Percentiles rank a stretch among this genome's conserved stretches.
phyloP scores from a whole-genome alignment of 1,140 invertebrate species.

The Nomia melanderi region DNA sequence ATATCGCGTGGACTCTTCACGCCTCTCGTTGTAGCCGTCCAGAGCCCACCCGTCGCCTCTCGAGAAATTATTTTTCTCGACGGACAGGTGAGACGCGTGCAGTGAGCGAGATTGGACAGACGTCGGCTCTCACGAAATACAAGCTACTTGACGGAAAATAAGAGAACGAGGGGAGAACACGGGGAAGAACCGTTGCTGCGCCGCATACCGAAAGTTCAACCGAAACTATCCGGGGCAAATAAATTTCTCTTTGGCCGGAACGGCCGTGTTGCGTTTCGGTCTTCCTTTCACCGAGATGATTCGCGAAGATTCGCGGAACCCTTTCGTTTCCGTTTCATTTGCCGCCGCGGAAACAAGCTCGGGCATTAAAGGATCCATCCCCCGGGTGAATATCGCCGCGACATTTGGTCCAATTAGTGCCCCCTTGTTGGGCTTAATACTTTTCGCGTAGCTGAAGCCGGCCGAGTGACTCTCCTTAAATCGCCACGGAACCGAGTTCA shows the following conservation, averaged over 20 bases:
- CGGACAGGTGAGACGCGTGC: constrained; percentile 57
- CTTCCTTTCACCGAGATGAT: not conserved
- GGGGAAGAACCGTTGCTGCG: not conserved
- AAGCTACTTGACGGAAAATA: constrained; percentile 42
- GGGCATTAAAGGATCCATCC: not conserved
- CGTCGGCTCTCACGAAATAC: constrained; percentile 51
- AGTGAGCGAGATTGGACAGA: constrained; percentile 59
- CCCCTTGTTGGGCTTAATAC: constrained; percentile 58
- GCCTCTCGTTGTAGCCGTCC: constrained; percentile 9
- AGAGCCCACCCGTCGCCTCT: constrained; percentile 10
- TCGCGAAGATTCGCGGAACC: not conserved
- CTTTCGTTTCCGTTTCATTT: constrained; percentile 8
- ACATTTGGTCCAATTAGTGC: constrained; percentile 58
- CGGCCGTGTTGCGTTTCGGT: not conserved
- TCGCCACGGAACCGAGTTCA: constrained; percentile 55
- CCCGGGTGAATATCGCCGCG: constrained; percentile 29
- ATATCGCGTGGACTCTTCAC: constrained; percentile 24
- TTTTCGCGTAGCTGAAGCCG: constrained; percentile 53
- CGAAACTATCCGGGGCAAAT: not conserved
- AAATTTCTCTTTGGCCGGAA: constrained; percentile 21
- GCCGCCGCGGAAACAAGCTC: constrained; percentile 15
- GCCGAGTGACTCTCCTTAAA: constrained; percentile 58
- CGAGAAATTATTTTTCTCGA: constrained; percentile 57
- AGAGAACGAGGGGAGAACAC: not conserved
- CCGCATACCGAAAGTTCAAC: not conserved